Base-by-base conservation (phyloP, 2,888 invertebrate species). In the Camponotus fellah region DNA sequence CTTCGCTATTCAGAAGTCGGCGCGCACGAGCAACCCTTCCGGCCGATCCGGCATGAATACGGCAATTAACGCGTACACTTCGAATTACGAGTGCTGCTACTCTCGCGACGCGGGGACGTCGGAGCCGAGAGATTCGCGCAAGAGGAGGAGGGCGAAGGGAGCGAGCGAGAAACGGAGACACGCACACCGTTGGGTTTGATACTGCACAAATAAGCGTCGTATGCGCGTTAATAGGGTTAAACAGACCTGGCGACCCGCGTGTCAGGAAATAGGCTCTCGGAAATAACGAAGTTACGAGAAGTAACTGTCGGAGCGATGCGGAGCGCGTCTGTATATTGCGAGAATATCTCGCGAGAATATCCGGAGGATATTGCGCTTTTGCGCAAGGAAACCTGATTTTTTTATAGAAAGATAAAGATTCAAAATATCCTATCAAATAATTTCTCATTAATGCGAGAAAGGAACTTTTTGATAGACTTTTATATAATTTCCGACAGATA, bases 21-120 rank as follows among this genome's bases (percentile, higher is more conserved):
- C 88, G 81, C 56, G 88, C 72, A 89, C 81, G 83, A 82, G 87
- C 89, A 94, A 94, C 94, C 94, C 94, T 93, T 94, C 92, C 91
- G 92, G 91, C 86, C 88, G 89, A 91, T 87, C 90, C 89, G 89
- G 62, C 66, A 66, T 94, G 94, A 94, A 94, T 94, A 93, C 93
- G 90, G 93, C 93, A 94, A 94, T 94, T 94, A 94, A 94, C 92
- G 89, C 91, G 92, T 92, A 92, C 91, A 93, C 92, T 91, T 92
- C 92, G 93, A 92, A 92, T 93, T 91, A 92, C 91, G 91, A 86
- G 87, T 89, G 86, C 77, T 86, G 82, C 85, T 85, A 88, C 89
- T 85, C 86, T 82, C 85, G 87, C 84, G 79, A 66, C 84, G 85
- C 72, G 81, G 85, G 84, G 76, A 81, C 77, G 86, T 82, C 83